Percentiles rank a stretch among this genome's conserved stretches.
Evolutionary conservation across 1,140 invertebrate species (phyloP).

Genomic region (Drosophila nannoptera): DNA sequence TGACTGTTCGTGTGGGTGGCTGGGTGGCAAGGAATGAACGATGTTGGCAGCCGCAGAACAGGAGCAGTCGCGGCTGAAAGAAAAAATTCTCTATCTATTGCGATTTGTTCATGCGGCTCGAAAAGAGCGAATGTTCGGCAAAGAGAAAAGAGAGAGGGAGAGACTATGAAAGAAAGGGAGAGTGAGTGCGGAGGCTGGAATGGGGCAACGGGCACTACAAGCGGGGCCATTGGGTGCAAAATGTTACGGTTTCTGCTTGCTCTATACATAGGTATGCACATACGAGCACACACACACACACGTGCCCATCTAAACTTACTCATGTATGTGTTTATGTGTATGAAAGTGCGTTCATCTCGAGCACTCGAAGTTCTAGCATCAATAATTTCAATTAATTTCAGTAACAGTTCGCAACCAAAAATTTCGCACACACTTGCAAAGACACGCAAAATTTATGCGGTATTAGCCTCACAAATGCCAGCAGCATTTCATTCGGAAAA

Average conservation of each 20-base stretch:
- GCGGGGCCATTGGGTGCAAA: conserved; percentile 58
- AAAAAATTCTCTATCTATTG: conserved; percentile 79
- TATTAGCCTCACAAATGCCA: conserved; percentile 2
- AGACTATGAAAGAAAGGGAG: conserved; percentile 17
- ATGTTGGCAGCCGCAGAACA: conserved; percentile 27
- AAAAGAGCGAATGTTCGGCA: conserved; percentile 61
- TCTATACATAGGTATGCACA: conserved; percentile 35
- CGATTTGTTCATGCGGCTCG: conserved; percentile 77
- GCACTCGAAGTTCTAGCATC: conserved; percentile 27
- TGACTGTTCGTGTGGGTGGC: conserved; percentile 10
- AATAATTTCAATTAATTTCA: conserved; percentile 54
- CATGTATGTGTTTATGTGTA: background rate
- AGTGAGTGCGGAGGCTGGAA: conserved; percentile 12
- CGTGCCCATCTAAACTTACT: conserved; percentile 7
- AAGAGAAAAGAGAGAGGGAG: conserved; percentile 11
- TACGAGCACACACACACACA: conserved; percentile 28
- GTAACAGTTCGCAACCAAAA: conserved; percentile 39
- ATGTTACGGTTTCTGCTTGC: conserved; percentile 56
- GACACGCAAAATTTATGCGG: conserved; percentile 9
- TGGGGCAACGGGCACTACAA: conserved; percentile 50
- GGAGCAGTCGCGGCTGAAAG: conserved; percentile 56
- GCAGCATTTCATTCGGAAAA: conserved; percentile 6
- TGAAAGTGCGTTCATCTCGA: conserved; percentile 4
- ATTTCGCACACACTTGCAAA: background rate
- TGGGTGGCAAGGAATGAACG: conserved; percentile 60